Evolutionary conservation across 2,797 vertebrate genomes (phyloP), one percentile per base, ranked within the genome.

Genomic region (Ctenopoma kingsleyae): DNA sequence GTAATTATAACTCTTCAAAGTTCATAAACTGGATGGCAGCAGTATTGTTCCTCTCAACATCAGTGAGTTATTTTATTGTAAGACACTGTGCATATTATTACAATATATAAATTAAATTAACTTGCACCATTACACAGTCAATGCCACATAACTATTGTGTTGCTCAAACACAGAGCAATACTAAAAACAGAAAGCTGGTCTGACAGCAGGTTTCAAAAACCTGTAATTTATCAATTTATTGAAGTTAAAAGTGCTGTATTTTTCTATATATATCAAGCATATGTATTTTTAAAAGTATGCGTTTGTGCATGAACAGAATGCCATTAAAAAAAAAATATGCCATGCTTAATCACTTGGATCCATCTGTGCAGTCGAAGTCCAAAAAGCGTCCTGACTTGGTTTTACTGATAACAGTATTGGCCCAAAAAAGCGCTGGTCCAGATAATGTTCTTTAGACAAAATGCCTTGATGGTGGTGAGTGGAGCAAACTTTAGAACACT

Each of bases 281-380:
- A 32, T 61, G 15, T 53, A 61, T 59, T 55, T 46, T 2, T 41
- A 19, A 53, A 36, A 35, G 9, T 30, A 30, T 30, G 27, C 16
- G 17, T 44, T 10, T 23, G 1, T 30, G 27, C 46, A 5, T 25
- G 43, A 38, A 10, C 8, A 52, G 6, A n/a, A n/a, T n/a, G n/a
- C n/a, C n/a, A n/a, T n/a, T n/a, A n/a, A n/a, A n/a, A n/a, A n/a
- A n/a, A n/a, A n/a, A 56, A 69, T 38, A 51, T 50, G 20, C 25
- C 46, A 55, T 6, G 25, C 4, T 82, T 82, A 85, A 91, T 89
- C 85, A 83, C 72, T 89, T 84, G 76, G 84, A 84, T 89, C 84
- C 53, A 40, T 66, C 69, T 54, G 35, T 71, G 72, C 38, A 55
- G 6, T 72, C 25, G 20, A 66, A 82, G 82, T 84, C 80, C 81